Base-by-base conservation (phyloP, 2,888 invertebrate species). In the Choristoneura rosaceana region DNA sequence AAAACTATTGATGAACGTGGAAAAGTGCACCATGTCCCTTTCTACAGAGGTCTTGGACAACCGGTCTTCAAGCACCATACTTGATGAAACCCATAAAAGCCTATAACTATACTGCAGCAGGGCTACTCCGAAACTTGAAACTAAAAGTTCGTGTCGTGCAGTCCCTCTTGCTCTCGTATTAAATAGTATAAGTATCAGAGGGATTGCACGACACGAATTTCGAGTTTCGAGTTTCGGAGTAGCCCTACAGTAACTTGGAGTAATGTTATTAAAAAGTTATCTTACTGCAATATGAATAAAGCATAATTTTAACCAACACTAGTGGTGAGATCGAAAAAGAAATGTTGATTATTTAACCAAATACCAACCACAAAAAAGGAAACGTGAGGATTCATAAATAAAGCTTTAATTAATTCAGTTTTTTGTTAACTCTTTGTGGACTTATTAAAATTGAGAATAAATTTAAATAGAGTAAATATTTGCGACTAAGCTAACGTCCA, bases 1-100 rank as follows among this genome's bases (percentile, higher is more conserved):
- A 87, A 87, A 89, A 85, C 83, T 80, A 82, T 81, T 84, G 82
- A 87, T 85, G 82, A 83, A 81, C 83, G 82, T 87, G 91, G 83
- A 90, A 91, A 91, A 89, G 87, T 87, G 82, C 81, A 79, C 82
- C 83, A 79, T 83, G 79, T 87, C 86, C 85, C 84, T 89, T 88
- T 88, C 83, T 81, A 82, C 76, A 67, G 76, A 74, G 70, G 62
- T 68, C 78, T 74, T 67, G 69, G 70, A 52, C 62, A 84, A 87
- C 89, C 84, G 85, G 86, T 85, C 77, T 69, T 69, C 52, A 55
- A 17, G 45, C 71, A 17, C 76, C 69, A 74, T 74, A 71, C 69
- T 69, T 55, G 70, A 14, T 33, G 63, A 63, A 58, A 62, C 67
- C 55, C 60, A 52, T 41, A 25, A 25, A 25, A 25, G 25, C 25